These are phyloP conservation scores for Dryas iulia DNA, from an alignment of 1,140 invertebrate genomes.

Conservation along the genomic window DNA sequence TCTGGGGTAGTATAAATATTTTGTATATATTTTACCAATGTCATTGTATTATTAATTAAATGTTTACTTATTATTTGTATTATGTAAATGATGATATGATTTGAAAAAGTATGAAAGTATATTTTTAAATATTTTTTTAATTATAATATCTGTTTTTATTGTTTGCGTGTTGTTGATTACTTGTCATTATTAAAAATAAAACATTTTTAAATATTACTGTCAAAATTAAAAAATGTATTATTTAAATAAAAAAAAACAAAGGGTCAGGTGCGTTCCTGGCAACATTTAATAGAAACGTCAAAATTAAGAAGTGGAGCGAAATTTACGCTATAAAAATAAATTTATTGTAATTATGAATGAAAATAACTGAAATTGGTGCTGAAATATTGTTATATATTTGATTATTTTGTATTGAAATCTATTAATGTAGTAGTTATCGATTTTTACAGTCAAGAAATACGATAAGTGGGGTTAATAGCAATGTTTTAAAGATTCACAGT, in stretches of 20 bases:
- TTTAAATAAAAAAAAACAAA: not conserved
- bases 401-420: not conserved
- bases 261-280: slow-evolving; percentile 16
- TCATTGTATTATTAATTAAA: too few relatives aligned
- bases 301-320: slow-evolving; percentile 65
- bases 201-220: too few relatives aligned
- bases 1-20: slow-evolving; percentile 5
- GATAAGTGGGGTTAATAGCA: not conserved
- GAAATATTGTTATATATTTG: not conserved
- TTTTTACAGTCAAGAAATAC: not conserved
- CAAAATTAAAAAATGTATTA: too few relatives aligned
- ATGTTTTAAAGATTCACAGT: slow-evolving; percentile 8
- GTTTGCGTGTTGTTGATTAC: too few relatives aligned
- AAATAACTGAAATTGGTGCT: slow-evolving; percentile 34
- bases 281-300: slow-evolving; percentile 55
- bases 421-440: not conserved
- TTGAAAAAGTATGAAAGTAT: too few relatives aligned
- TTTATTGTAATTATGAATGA: slow-evolving; percentile 64
- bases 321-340: slow-evolving; percentile 45
- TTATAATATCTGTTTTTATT: too few relatives aligned
- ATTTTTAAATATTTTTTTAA: too few relatives aligned
- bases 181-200: too few relatives aligned
- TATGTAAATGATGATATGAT: too few relatives aligned
- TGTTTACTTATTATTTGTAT: too few relatives aligned
- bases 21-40: not conserved